phyloP scores from a whole-genome alignment of 2,113 vertebrate genomes.

The Ceuthmochares aereus region DNA sequence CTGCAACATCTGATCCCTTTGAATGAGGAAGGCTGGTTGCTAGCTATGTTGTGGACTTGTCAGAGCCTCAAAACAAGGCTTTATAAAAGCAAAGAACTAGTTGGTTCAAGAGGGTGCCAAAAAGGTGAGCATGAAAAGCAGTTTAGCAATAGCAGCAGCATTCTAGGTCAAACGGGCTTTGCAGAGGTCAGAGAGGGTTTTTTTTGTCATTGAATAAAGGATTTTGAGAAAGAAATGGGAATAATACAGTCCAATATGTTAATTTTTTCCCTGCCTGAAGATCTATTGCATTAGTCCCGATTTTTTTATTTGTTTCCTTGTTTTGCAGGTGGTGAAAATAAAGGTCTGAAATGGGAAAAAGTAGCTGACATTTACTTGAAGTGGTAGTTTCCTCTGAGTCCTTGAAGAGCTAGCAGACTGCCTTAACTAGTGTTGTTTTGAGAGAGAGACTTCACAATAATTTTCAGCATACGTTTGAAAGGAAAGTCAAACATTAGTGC shows the following conservation, averaged over 20 bases:
- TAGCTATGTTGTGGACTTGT: background rate
- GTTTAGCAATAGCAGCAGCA: background rate
- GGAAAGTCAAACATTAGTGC: background rate
- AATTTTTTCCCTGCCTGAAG: background rate
- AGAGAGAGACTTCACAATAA: background rate
- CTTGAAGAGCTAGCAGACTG: background rate
- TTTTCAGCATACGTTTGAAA: background rate
- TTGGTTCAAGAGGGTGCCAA: background rate
- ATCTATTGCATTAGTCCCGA: background rate
- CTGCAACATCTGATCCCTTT: background rate
- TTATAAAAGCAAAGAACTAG: background rate
- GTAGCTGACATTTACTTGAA: background rate
- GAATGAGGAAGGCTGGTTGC: background rate
- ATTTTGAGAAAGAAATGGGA: background rate
- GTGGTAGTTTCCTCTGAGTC: background rate
- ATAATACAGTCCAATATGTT: background rate
- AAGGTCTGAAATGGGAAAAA: background rate
- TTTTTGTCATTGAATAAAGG: background rate
- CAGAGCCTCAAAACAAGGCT: background rate
- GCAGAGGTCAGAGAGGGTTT: background rate
- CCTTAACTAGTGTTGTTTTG: background rate
- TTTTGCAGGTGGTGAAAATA: background rate
- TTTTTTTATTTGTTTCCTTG: background rate
- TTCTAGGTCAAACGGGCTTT: constrained; percentile 1
- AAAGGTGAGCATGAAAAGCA: constrained; percentile 25